phyloP scores from a whole-genome alignment of 2,888 invertebrate genomes.

The Stegana nigrithorax region DNA sequence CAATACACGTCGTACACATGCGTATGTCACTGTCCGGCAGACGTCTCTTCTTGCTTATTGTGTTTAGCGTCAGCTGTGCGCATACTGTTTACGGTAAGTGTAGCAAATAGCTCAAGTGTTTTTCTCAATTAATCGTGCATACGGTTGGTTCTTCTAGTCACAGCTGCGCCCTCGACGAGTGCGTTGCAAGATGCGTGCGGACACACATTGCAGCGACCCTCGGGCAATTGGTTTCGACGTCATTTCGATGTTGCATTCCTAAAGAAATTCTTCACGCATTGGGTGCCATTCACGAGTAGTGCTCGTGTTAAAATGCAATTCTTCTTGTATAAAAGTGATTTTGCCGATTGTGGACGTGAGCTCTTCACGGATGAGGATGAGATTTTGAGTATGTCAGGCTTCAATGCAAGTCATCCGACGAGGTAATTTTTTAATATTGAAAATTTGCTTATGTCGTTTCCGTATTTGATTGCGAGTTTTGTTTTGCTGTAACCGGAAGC shows the following conservation, averaged over 20 bases:
- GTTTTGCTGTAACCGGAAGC: not conserved
- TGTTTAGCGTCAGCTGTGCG: constrained; percentile 6
- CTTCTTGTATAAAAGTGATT: constrained; percentile 61
- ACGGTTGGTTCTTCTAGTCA: too few species aligned
- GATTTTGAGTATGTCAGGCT: constrained; percentile 53
- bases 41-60: not conserved
- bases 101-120: not conserved
- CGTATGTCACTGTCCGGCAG: not conserved
- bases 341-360: constrained; percentile 63
- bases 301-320: constrained; percentile 60
- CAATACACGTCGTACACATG: constrained; percentile 1
- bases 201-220: constrained; percentile 47
- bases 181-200: constrained; percentile 43
- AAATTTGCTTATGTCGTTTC: not conserved
- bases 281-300: constrained; percentile 53
- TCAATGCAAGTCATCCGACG: constrained; percentile 62
- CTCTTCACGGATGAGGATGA: constrained; percentile 51
- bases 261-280: constrained; percentile 61
- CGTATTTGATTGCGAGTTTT: not conserved
- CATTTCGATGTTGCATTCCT: constrained; percentile 56
- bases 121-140: too few species aligned
- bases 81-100: constrained; percentile 1
- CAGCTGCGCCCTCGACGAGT: constrained; percentile 27
- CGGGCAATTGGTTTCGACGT: constrained; percentile 46
- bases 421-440: constrained; percentile 48